A percentile compares a stretch with the other conserved stretches of the same genome.
Evolutionary conservation across 2,888 invertebrate genomes (phyloP).

Genomic region (Melanargia galathea): DNA sequence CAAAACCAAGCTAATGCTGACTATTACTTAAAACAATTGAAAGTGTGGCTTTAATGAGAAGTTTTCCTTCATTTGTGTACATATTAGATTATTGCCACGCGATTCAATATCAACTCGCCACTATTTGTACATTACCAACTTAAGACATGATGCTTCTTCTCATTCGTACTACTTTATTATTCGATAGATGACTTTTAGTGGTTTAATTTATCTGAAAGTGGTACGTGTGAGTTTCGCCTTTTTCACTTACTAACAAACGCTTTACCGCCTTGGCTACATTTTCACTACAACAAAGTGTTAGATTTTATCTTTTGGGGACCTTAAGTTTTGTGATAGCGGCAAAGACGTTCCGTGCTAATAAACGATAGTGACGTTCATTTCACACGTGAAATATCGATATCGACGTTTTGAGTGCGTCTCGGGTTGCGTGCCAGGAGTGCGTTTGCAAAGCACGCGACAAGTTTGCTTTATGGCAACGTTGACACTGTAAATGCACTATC

Average conservation of each 20-base stretch:
- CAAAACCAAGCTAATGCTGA: too few species aligned
- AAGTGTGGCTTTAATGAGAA: too few species aligned
- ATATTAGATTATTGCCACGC: too few species aligned
- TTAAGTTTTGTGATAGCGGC: slow-evolving; percentile 57
- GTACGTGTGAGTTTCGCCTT: background rate
- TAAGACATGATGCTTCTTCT: background rate
- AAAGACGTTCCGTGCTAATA: slow-evolving; percentile 69
- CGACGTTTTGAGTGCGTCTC: slow-evolving; percentile 79
- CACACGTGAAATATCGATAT: slow-evolving; percentile 59
- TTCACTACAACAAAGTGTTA: slow-evolving; percentile 28
- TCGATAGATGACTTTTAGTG: background rate
- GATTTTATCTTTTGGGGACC: slow-evolving; percentile 32
- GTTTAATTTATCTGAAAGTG: background rate
- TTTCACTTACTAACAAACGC: slow-evolving; percentile 24
- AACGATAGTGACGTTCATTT: slow-evolving; percentile 67
- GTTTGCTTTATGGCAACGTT: slow-evolving; percentile 78
- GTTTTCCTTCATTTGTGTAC: too few species aligned
- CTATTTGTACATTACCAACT: too few species aligned
- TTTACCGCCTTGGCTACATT: slow-evolving; percentile 6
- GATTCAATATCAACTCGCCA: too few species aligned
- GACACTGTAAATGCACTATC: slow-evolving; percentile 99
- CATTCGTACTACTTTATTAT: too few species aligned
- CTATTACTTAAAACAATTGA: too few species aligned
- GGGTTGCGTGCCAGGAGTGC: slow-evolving; percentile 99
- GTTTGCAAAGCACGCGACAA: slow-evolving; percentile 90